Base-by-base conservation (phyloP, 1,140 invertebrate genomes). In the Thalassaphorura encarpata region DNA sequence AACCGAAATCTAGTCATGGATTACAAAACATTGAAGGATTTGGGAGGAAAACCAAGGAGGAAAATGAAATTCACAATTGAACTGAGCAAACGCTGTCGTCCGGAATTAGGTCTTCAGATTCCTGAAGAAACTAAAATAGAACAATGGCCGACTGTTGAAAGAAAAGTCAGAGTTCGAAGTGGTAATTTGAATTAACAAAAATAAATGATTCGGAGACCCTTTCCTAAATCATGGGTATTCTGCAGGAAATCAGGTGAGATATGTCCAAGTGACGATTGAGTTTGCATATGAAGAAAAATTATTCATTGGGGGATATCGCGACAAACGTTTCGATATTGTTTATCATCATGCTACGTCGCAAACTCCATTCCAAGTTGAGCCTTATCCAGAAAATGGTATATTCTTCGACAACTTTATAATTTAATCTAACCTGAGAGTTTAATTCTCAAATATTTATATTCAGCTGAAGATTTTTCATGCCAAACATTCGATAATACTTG, bases 21-120 rank as follows among this genome's bases (percentile, higher is more conserved):
- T 18, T 40, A 53, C 26, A 55, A 42, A 23, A 63, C 57, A 11
- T 19, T 63, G 26, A 26, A 39, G 11, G 57, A 63, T 16, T 27
- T 58, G 2, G 61, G 57, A 1, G 54, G 31, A 3, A 42, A 45
- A 24, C 33, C 54, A 15, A 49, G 41, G 21, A 54, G 50, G 33
- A 52, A 57, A 39, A 50, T 63, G 50, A 56, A 46, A 18, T 56
- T 63, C 24, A 56, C 57, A 5, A 51, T 63, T 3, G 57, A 63
- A 21, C 19, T 63, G 1, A 63, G 48, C 42, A 53, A 48, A 19
- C 27, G 54, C 21, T 27, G 47, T 16, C 45, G 31, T 5, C 40
- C 33, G 8, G 43, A 50, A 6, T 63, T 43, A 23, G 26, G 56
- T 27, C 16, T 63, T 2, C 40, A 54, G 19, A 51, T 60, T 45